Evolutionary conservation across 2,888 invertebrate genomes (phyloP), one percentile per base, ranked within the genome.

Genomic region (Allolobophora icterica): DNA sequence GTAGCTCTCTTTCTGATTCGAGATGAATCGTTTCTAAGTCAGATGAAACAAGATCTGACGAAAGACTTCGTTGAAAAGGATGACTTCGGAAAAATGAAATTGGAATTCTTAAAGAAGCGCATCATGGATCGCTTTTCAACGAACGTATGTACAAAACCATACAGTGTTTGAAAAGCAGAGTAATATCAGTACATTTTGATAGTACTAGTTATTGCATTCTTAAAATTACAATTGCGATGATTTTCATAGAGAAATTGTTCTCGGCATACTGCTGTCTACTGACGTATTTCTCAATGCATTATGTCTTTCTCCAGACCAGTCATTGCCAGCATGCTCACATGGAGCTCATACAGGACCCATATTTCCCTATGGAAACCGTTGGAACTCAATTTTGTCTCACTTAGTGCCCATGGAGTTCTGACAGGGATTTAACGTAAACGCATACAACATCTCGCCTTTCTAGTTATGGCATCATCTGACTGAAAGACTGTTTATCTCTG

Each of bases 51-150:
- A 34, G n/a, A 34, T 30, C 8, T 11, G 13, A 89, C 89, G n/a
- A 40, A n/a, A 24, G 89, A 35, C 24, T 89, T 89, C 24, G 30
- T 89, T 89, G 89, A 89, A 38, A 30, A 34, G 24, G 35, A 38
- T 34, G 11, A 11, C 3, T 8, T 89, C 30, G 15, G 24, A 30
- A 40, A 89, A 19, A 0, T 38, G 89, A 89, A 89, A 89, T 30
- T 89, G 34, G 89, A 89, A 89, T 89, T 89, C 40, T 34, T 89
- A 34, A 89, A 89, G 40, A 89, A 89, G 4, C 35, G 30, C 35
- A 34, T 89, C 89, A 89, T 8, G 2, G 89, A 89, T 89, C 89
- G 89, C 40, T 89, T 89, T 34, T 6, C 71, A 71, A n/a, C 71
- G 13, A 71, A 71, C 71, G 71, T 71, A 71, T 71, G 71, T 71